Conservation (phyloP, 2,888 invertebrate genomes). For the Ectobius pallidus region DNA sequence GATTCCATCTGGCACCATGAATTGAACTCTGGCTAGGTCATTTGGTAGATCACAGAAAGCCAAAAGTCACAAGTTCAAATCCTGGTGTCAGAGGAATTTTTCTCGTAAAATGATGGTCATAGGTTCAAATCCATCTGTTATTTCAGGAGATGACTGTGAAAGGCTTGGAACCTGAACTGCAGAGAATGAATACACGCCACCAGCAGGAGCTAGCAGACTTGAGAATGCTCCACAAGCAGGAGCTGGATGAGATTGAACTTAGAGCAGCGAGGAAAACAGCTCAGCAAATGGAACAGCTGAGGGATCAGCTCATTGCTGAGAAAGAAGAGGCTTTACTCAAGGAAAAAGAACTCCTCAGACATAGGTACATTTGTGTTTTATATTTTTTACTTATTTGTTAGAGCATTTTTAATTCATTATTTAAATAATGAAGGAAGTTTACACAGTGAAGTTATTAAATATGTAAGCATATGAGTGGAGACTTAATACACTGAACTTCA, state of each 20-base stretch:
- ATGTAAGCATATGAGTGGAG: no score
- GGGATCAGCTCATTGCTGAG: conserved; percentile 66
- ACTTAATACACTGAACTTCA: no score
- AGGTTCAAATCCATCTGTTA: neutral
- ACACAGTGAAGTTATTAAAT: no score
- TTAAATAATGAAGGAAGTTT: no score
- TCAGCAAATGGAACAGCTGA: conserved; percentile 64
- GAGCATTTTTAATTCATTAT: neutral
- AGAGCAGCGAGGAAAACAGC: conserved; percentile 66
- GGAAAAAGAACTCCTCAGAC: conserved; percentile 65
- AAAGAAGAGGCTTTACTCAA: conserved; percentile 66
- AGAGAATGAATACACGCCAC: conserved; percentile 76
- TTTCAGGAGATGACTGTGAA: conserved; percentile 80
- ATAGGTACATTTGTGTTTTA: conserved; percentile 54
- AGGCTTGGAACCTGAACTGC: conserved; percentile 83
- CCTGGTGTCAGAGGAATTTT: no score
- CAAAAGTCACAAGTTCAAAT: no score
- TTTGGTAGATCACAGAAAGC: no score
- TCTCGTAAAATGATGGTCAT: neutral
- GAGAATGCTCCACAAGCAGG: conserved; percentile 68
- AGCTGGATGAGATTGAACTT: conserved; percentile 67
- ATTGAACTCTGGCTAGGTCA: no score
- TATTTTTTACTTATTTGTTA: neutral
- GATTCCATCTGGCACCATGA: no score
- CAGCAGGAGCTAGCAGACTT: conserved; percentile 72